Conservation (phyloP, 2,888 invertebrate species). For the Eucera pruinosa region DNA sequence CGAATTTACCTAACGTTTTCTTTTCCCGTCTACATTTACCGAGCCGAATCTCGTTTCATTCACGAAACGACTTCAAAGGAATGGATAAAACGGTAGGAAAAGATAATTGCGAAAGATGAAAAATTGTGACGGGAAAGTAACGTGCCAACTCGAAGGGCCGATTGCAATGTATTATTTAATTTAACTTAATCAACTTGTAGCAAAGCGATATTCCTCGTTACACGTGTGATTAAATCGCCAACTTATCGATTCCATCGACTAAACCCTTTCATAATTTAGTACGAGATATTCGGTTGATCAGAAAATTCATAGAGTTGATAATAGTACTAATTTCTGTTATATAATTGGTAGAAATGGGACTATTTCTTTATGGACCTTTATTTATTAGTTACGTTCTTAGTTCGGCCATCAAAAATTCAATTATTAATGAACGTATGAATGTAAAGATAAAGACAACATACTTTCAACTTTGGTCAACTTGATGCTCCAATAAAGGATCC, state of each 20-base stretch:
- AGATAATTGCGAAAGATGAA: background rate
- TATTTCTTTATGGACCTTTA: no score
- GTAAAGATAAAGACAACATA: no score
- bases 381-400: no score
- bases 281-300: no score
- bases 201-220: slow-evolving; percentile 48
- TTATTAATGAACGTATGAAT: no score
- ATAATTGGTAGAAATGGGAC: no score
- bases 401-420: no score
- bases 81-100: background rate
- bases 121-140: background rate
- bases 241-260: slow-evolving; percentile 14
- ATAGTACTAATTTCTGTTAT: no score
- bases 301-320: no score
- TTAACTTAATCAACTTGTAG: slow-evolving; percentile 42
- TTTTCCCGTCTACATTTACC: slow-evolving; percentile 47
- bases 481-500: no score
- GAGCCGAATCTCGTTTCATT: slow-evolving; percentile 28
- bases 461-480: no score
- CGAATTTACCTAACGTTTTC: slow-evolving; percentile 51
- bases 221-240: slow-evolving; percentile 23
- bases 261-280: no score
- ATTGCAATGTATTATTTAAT: slow-evolving; percentile 32
- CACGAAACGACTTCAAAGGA: background rate
- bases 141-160: background rate